Base-by-base conservation (phyloP, 2,113 vertebrate species). In the Albula glossodonta region DNA sequence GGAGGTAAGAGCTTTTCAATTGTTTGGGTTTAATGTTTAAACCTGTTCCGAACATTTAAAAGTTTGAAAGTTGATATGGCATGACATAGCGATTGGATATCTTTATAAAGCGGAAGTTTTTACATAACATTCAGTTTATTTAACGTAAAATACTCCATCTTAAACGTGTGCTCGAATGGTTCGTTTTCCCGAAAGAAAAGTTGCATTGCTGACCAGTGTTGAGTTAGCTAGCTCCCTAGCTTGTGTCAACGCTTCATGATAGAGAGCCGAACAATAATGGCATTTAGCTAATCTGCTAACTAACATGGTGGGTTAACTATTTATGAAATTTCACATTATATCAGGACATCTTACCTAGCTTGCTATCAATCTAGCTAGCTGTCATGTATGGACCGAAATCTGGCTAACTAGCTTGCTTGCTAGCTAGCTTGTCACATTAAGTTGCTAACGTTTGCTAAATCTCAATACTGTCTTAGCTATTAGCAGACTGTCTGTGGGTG, bases 1-100 rank as follows among this genome's bases (percentile, higher is more conserved):
- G 97, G 97, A 98, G 98, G 98, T 99, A 94, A 95, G 98, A 96
- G 31, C 90, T 91, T 93, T 88, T 86, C 89, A 82, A 87, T 91
- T 92, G 91, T 94, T 94, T 88, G 92, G 91, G 81, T 93, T 51
- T 88, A 83, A 31, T 53, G 83, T 87, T 86, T 57, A 83, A 87
- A 90, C 85, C 86, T 56, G 66, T 87, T 84, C 41, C 12, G 31
- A 66, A n/a, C 41, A 19, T 89, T 41, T 8, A 79, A 87, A 92
- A 90, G 88, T 93, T 90, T 11, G n/a, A 15, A 17, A 48, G 10
- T 60, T 78, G 51, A 56, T 81, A 81, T 56, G 57, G 70, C 74
- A 79, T 70, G 81, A 10, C 41, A 60, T 60, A 60, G 13, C 3
- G 2, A 13, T 83, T 12, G 31, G 5, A 1, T 66, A 17, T 66